Base-by-base conservation (phyloP, 2,113 vertebrate species). In the Nycticebus coucang region DNA sequence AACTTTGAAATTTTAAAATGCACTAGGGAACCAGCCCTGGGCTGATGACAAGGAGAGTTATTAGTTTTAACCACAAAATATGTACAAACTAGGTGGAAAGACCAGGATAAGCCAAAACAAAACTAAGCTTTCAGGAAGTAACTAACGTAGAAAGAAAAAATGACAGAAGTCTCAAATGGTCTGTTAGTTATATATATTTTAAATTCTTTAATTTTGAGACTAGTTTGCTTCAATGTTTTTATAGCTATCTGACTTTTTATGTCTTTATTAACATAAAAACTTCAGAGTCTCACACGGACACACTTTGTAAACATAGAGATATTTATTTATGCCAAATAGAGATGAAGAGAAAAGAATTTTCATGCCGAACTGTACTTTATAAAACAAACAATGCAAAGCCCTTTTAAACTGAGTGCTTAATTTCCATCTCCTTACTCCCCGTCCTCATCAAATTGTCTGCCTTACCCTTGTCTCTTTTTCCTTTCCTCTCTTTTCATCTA, bases 1-100 rank as follows among this genome's bases (percentile, higher is more conserved):
- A 88, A 93, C 96, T 98, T 95, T 97, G 91, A 95, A 84, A 95
- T 93, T 96, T 96, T 92, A 97, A 96, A 94, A 93, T 89, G 74
- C 82, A 80, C 96, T 96, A 80, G 50, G 45, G 72, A 97, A 84
- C 22, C 55, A 69, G 19, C 87, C 91, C 89, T 89, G 60, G 64
- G 71, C 11, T 88, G 28, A 82, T 92, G 91, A 97, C 37, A 95
- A 88, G 71, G 26, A 53, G 12, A 81, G n/a, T 33, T 97, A 90
- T 18, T 96, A 89, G 69, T 91, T 89, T 98, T 96, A 97, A 19
- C 59, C 80, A 90, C 59, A 78, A 93, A 96, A 92, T 12, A 93
- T 35, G 96, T 95, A 89, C 53, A 57, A 93, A 45, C 87, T 97
- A 64, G 89, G 8, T 60, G 59, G 59, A 74, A 53, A 62, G 35